These are phyloP conservation scores for Sitobion miscanthi DNA, from an alignment of 1,140 invertebrate species.

Conservation along the genomic window DNA sequence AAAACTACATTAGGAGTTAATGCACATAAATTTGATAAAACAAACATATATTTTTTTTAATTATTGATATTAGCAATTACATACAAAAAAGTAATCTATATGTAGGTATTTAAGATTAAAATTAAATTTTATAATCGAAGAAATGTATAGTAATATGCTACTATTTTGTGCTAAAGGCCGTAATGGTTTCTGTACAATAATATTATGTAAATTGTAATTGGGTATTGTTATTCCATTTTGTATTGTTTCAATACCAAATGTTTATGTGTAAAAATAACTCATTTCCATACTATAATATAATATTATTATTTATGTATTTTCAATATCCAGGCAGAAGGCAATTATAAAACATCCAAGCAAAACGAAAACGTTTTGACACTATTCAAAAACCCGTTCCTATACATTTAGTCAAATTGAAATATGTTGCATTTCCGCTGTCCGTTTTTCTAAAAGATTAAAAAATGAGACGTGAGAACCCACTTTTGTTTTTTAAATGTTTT, in stretches of 20 bases:
- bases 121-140: background rate
- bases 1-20: background rate
- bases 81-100: background rate
- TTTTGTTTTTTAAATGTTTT: slow-evolving; percentile 15
- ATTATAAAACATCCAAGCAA: slow-evolving; percentile 3
- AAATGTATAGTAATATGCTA: background rate
- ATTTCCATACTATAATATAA: background rate
- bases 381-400: background rate
- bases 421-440: slow-evolving; percentile 4
- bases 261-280: background rate
- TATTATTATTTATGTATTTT: background rate
- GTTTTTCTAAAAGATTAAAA: slow-evolving; percentile 19
- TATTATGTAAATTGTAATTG: background rate
- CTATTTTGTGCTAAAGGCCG: background rate
- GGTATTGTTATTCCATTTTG: background rate
- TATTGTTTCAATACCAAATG: background rate
- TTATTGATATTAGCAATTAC: background rate
- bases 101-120: background rate
- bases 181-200: background rate
- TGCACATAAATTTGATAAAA: background rate
- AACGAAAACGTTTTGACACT: slow-evolving; percentile 30
- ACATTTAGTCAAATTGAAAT: slow-evolving; percentile 16
- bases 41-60: background rate
- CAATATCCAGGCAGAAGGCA: background rate
- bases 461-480: slow-evolving; percentile 26